Conservation (phyloP, 2,888 invertebrate species). For the Lycaena phlaeas region DNA sequence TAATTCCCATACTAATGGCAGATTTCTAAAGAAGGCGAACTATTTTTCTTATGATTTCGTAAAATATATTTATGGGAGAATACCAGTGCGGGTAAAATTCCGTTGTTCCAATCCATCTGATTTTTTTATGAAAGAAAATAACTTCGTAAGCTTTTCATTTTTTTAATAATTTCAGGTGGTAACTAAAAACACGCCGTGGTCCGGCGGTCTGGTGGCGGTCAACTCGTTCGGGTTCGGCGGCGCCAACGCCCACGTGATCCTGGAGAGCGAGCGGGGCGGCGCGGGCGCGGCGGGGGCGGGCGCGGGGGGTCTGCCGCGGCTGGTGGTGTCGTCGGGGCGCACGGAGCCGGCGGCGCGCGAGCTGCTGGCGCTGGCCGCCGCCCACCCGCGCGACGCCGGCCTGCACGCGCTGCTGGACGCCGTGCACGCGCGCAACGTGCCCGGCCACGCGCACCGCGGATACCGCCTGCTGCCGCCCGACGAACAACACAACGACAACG, state of each 20-base stretch:
- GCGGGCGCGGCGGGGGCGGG: conserved; percentile 55
- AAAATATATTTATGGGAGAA: no score
- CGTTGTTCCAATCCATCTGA: no score
- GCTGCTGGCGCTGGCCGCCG: conserved; percentile 76
- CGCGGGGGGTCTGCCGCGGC: conserved; percentile 70
- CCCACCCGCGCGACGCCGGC: conserved; percentile 78
- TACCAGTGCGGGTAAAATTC: no score
- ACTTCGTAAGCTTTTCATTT: no score
- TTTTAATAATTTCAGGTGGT: no score
- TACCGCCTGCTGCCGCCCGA: conserved; percentile 82
- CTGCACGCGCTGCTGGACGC: conserved; percentile 84
- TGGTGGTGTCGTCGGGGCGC: conserved; percentile 87
- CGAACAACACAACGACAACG: no score
- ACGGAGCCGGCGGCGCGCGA: conserved; percentile 83
- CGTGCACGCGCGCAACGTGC: conserved; percentile 79
- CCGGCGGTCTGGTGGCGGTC: conserved; percentile 92
- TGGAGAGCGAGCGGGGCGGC: conserved; percentile 77
- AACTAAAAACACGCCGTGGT: conserved; percentile 85
- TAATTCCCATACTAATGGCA: no score
- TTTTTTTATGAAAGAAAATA: no score
- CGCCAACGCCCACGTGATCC: conserved; percentile 92
- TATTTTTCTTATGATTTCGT: no score
- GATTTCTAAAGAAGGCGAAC: no score
- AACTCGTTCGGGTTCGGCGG: conserved; percentile 99
- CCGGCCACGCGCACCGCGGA: conserved; percentile 87